Percentiles rank a stretch among this genome's conserved stretches.
Evolutionary conservation across 2,113 vertebrate species (phyloP).

Genomic region (Holacanthus passer): DNA sequence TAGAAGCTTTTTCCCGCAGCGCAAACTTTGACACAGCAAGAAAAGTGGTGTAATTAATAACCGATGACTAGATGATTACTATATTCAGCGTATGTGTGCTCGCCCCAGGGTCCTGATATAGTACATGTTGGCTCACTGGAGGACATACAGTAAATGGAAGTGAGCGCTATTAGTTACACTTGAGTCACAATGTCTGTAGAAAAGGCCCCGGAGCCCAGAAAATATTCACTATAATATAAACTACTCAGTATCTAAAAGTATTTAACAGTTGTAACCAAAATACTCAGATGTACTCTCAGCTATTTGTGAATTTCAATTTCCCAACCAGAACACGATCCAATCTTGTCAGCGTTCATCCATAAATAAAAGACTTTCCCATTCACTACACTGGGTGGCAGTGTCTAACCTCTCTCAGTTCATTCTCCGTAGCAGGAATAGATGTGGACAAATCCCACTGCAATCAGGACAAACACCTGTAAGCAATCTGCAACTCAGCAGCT

Average conservation of each 20-base stretch:
- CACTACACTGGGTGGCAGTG: slow-evolving; percentile 67
- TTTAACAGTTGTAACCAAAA: neutral
- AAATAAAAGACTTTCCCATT: slow-evolving; percentile 1
- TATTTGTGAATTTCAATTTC: neutral
- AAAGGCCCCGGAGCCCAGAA: neutral
- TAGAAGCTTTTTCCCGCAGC: neutral
- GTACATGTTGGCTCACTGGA: neutral
- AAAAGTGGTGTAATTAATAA: neutral
- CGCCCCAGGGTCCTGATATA: neutral
- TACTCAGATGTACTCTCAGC: neutral
- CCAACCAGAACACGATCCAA: neutral
- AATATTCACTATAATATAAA: too few species aligned
- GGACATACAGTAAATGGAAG: neutral
- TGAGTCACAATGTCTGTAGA: neutral
- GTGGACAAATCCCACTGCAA: slow-evolving; percentile 4
- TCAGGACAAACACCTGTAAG: slow-evolving; percentile 4
- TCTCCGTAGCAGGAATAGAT: neutral
- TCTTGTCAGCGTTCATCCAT: neutral
- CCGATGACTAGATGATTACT: neutral
- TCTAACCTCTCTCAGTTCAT: slow-evolving; percentile 10
- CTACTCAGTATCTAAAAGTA: neutral
- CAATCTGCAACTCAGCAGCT: neutral
- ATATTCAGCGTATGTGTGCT: neutral
- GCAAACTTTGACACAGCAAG: neutral
- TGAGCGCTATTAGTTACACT: neutral